Evolutionary conservation across 2,888 invertebrate genomes (phyloP).

Genomic region (Hemithea aestivaria): DNA sequence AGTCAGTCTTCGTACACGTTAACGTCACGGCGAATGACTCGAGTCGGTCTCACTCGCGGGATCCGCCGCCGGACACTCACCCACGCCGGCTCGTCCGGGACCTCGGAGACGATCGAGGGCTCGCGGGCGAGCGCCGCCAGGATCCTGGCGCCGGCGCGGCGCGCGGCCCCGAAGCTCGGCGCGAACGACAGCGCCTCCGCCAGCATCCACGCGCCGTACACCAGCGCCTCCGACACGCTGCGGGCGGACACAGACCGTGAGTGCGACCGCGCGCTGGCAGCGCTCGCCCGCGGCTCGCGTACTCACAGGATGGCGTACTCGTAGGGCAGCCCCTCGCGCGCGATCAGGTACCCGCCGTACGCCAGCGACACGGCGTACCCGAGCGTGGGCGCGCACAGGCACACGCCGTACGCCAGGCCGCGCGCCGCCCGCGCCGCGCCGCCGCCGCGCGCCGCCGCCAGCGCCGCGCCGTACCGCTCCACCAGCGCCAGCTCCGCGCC

Average conservation of each 20-base stretch:
- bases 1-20: too few species aligned
- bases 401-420: constrained; percentile 84
- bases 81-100: constrained; percentile 45
- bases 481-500: constrained; percentile 76
- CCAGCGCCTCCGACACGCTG: constrained; percentile 86
- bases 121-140: constrained; percentile 68
- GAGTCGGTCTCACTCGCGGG: too few species aligned
- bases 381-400: constrained; percentile 83
- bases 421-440: constrained; percentile 71
- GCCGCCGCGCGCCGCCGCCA: constrained; percentile 51
- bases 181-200: constrained; percentile 88
- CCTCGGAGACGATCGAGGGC: constrained; percentile 60
- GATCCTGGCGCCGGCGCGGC: constrained; percentile 83
- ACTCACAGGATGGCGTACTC: constrained; percentile 84
- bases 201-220: constrained; percentile 89
- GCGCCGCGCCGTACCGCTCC: constrained; percentile 64
- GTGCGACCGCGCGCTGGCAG: too few species aligned
- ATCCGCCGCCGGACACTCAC: too few species aligned
- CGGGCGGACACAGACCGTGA: too few species aligned
- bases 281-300: too few species aligned
- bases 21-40: too few species aligned
- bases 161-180: constrained; percentile 85
- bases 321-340: constrained; percentile 79
- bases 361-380: constrained; percentile 85
- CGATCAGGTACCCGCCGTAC: constrained; percentile 84